Base-by-base conservation (phyloP, 2,888 invertebrate species). In the Gnatocerus cornutus region DNA sequence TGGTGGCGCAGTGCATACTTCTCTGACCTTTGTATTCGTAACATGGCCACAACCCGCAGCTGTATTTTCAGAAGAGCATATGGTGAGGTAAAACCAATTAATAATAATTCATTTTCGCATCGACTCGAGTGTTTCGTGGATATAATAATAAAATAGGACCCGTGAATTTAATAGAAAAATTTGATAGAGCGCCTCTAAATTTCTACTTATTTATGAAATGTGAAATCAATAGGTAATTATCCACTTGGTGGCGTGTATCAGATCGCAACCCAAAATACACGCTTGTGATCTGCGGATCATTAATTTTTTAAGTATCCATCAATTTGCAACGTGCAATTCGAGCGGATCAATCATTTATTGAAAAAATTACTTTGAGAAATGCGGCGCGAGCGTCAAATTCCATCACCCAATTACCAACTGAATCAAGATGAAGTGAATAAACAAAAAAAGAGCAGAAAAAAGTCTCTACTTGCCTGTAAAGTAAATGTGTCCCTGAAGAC, bases 151-250 rank as follows among this genome's bases (percentile, higher is more conserved):
- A 43, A 37, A 43, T 12, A 43, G 10, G 12, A 43, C 13, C 21
- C 2, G 21, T 21, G 21, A 21, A 21, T 3, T 6, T 33, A 33
- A 33, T 33, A 1, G 33, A 33, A 33, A 33, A 33, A n/a, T 33
- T 33, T 33, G 33, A 33, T 21, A 21, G n/a, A 33, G 3, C 33
- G 33, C 33, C 6, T 7, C 33, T 33, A 41, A 41, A 41, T 41
- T 41, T 41, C n/a, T 12, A 41, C 41, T n/a, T 41, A 41, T 41
- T 41, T 41, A 41, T 10, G 10, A 41, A 41, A 41, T n/a, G 41
- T 41, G 41, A 41, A 41, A 41, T 41, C 41, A 41, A 41, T 41
- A 41, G 12, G 41, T 41, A 10, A 41, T 41, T 41, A 41, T 41
- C 12, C 41, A n/a, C 41, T 41, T 12, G 12, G 41, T 13, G 13